phyloP scores from a whole-genome alignment of 2,888 invertebrate species.

The Hirtodrosophila histrioides region DNA sequence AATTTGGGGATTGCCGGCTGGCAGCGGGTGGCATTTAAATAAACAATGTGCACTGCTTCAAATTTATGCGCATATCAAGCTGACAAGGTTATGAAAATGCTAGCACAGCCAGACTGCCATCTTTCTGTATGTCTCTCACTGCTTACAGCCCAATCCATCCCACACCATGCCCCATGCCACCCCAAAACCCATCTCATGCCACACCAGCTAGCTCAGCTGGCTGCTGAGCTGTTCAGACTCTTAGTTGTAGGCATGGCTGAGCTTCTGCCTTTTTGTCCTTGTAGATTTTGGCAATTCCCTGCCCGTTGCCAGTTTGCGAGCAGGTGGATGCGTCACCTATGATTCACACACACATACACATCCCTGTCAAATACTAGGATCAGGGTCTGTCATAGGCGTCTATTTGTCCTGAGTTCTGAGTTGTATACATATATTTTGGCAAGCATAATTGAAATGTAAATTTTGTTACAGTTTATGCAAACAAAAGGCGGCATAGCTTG shows the following conservation, averaged over 20 bases:
- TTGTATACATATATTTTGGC: slow-evolving; percentile 43
- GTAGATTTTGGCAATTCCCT: slow-evolving; percentile 16
- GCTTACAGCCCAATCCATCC: background rate
- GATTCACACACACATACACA: slow-evolving; percentile 25
- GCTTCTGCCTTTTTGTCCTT: slow-evolving; percentile 7
- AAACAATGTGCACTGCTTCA: slow-evolving; percentile 78
- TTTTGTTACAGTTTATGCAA: slow-evolving; percentile 53
- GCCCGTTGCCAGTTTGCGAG: slow-evolving; percentile 11
- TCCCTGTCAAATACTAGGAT: slow-evolving; percentile 6
- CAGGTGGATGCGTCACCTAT: slow-evolving; percentile 52
- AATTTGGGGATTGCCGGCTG: slow-evolving; percentile 30
- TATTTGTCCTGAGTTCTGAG: slow-evolving; percentile 32
- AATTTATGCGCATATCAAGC: slow-evolving; percentile 80
- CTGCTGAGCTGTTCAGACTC: slow-evolving; percentile 10
- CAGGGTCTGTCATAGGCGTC: background rate
- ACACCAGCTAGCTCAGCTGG: slow-evolving; percentile 13
- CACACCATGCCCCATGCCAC: background rate
- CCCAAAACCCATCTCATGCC: background rate
- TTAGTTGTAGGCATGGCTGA: slow-evolving; percentile 18
- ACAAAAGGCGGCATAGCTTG: slow-evolving; percentile 40
- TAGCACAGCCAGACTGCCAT: slow-evolving; percentile 51
- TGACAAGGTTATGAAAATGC: slow-evolving; percentile 79
- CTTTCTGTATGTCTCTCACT: slow-evolving; percentile 8
- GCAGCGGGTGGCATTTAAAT: slow-evolving; percentile 71
- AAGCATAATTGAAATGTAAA: slow-evolving; percentile 76